These are phyloP conservation scores for Elysia chlorotica DNA, from an alignment of 1,140 invertebrate species.

Conservation along the genomic window DNA sequence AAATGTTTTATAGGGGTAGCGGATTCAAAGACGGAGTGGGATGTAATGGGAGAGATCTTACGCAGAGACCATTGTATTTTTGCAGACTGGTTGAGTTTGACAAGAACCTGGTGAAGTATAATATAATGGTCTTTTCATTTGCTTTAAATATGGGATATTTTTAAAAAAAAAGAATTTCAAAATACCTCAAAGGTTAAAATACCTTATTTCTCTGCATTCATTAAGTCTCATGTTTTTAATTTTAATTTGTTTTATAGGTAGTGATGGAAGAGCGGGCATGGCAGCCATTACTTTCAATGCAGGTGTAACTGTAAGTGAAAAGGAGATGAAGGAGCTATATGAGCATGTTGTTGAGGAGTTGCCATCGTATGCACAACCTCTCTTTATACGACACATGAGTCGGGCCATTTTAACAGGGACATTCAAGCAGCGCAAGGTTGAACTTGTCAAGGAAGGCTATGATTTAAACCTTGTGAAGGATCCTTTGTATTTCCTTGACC, in stretches of 20 bases:
- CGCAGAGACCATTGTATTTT: neutral
- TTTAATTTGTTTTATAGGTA: constrained; percentile 67
- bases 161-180: neutral
- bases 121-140: too few relatives aligned
- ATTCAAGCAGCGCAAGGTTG: constrained; percentile 45
- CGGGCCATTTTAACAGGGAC: constrained; percentile 43
- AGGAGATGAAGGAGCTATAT: constrained; percentile 39
- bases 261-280: constrained; percentile 94
- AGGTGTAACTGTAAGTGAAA: constrained; percentile 23
- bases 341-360: constrained; percentile 63
- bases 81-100: neutral
- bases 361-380: constrained; percentile 83
- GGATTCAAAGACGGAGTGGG: too few relatives aligned
- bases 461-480: constrained; percentile 78
- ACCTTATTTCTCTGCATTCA: neutral
- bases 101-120: too few relatives aligned
- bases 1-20: too few relatives aligned
- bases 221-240: neutral
- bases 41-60: too few relatives aligned
- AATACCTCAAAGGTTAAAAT: too few relatives aligned
- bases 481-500: constrained; percentile 74
- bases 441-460: constrained; percentile 85
- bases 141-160: too few relatives aligned
- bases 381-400: constrained; percentile 76
- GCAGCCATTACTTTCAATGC: constrained; percentile 74